Percentiles rank a stretch among this genome's conserved stretches.
phyloP scores from a whole-genome alignment of 2,888 invertebrate species.

The Hydropsyche betteni region DNA sequence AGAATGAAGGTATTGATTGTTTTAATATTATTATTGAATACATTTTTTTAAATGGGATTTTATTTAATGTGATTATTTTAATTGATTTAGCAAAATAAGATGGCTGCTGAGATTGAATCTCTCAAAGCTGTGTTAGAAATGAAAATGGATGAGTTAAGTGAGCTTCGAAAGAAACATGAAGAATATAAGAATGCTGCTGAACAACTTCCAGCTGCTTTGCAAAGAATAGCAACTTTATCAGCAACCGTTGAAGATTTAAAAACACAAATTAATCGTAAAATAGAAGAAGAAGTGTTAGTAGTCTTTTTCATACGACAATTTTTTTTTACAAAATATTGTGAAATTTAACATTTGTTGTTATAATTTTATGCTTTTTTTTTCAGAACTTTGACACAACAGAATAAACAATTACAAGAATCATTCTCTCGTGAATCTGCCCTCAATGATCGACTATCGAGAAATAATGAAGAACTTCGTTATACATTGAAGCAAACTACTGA shows the following conservation, averaged over 20 bases:
- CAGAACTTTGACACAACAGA: conserved; percentile 74
- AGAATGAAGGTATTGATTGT: background rate
- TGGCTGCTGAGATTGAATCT: conserved; percentile 82
- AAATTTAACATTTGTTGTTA: conserved; percentile 13
- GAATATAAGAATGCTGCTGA: conserved; percentile 79
- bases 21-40: background rate
- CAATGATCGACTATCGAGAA: conserved; percentile 78
- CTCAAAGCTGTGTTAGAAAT: conserved; percentile 88
- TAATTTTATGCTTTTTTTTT: conserved; percentile 50
- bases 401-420: conserved; percentile 76
- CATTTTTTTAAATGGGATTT: too few relatives aligned
- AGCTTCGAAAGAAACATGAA: conserved; percentile 75
- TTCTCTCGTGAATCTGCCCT: conserved; percentile 81
- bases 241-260: conserved; percentile 88
- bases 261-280: conserved; percentile 75
- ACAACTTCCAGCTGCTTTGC: conserved; percentile 74
- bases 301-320: background rate
- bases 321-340: too few relatives aligned
- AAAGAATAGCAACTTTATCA: conserved; percentile 78
- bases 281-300: conserved; percentile 76
- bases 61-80: background rate
- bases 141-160: conserved; percentile 84
- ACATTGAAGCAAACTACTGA: conserved; percentile 84
- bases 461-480: conserved; percentile 91
- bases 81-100: conserved; percentile 57